Base-by-base conservation (phyloP, 2,888 invertebrate genomes). In the Geotrupes spiniger region DNA sequence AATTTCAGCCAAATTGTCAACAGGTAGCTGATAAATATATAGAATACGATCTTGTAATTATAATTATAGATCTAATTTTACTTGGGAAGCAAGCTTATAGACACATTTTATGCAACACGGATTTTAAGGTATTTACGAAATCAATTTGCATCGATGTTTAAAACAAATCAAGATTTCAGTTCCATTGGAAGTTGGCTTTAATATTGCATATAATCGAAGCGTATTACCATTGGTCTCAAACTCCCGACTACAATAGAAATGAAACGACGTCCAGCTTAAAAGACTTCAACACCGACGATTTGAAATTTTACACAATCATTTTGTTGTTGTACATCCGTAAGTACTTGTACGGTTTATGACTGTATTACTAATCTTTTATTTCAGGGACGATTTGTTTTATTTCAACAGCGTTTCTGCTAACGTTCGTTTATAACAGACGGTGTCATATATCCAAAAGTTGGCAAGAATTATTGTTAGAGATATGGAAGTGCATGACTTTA, bases 21-120 rank as follows among this genome's bases (percentile, higher is more conserved):
- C 76, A 81, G 36, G 71, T 85, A 9, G 89, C 90, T 1, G 95
- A 95, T 70, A 92, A 92, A 69, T 95, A 94, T 66, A 84, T 94
- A 50, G 94, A 95, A 73, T 92, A 89, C 70, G 95, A 95, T 65
- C 80, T 85, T n/a, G 86, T 90, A 1, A 87, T 94, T 56, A 84
- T 92, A 0, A 80, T 91, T 63, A 86, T 95, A 51, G 94, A 95
- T 71, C 75, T 92, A 16, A 79, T 94, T 17, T 73, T 95, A 8
- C 78, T 94, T 59, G 87, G 89, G 33, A 83, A 82, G 50, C 81
- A 84, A 61, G 93, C 92, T 0, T 92, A 91, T 67, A 77, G 92
- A 25, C 95, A 95, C 75, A 78, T 93, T 25, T 74, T 95, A 8
- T 87, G 84, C 58, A 95, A 95, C 68, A 83, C 85, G 4, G 76